Evolutionary conservation across 1,140 invertebrate species (phyloP), one percentile per base, ranked within the genome.

Genomic region (Olivierus martensii): DNA sequence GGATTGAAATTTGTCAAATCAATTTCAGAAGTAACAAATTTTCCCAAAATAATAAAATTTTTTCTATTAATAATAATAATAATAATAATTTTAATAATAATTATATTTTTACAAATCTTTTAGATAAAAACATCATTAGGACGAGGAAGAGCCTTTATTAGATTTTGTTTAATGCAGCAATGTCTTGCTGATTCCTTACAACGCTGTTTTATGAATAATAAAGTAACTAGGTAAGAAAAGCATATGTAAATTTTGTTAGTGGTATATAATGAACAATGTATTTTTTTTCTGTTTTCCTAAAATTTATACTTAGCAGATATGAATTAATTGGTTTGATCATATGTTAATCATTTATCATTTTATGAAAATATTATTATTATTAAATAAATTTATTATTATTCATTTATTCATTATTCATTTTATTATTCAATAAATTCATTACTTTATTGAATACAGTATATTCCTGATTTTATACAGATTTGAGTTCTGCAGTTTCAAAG

Each of bases 111-210:
- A 43, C 48, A 59, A 38, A 37, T n/a, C n/a, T 61, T 62, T 51
- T 59, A 72, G 70, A 59, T 69, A 22, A 71, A 70, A 55, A 71
- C 70, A 21, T 66, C 67, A 11, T 7, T 66, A 10, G 71, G 71
- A 10, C 63, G 63, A 56, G 71, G 70, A 9, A 54, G 71, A 49
- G 69, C 67, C 11, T 71, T 73, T 47, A 64, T 73, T 28, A 52
- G 72, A 15, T 73, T 70, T 62, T 69, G 65, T 59, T 61, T 73
- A 34, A 65, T 71, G 42, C 69, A 73, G 55, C 66, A 71, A 36
- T 61, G 69, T 49, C 57, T 73, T 49, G 70, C 68, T 17, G 72
- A 73, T 58, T 67, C 65, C 12, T 49, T 73, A 11, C 72, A 73
- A 52, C 63, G 66, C 45, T 71, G 71, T 56, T 56, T 65, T 17